Evolutionary conservation across 2,797 vertebrate species (phyloP).

Genomic region (Manis pentadactyla): DNA sequence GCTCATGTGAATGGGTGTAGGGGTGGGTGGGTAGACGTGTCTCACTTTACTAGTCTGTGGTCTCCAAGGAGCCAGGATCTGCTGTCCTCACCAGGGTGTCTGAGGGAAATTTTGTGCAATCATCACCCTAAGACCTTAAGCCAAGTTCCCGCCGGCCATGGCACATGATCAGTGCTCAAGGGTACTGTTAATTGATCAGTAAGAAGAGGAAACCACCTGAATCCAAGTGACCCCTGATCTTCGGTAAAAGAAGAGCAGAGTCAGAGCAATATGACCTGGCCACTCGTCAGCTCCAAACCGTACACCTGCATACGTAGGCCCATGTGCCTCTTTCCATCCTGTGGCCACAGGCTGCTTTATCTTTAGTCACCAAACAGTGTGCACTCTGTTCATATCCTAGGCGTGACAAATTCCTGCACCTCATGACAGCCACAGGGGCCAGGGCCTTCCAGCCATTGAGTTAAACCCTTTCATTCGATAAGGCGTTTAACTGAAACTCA

Average conservation of each 20-base stretch:
- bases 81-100: background rate
- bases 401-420: too few species aligned
- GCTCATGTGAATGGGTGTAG: background rate
- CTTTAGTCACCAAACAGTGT: too few species aligned
- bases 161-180: too few species aligned
- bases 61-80: background rate
- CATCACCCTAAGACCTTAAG: background rate
- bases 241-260: background rate
- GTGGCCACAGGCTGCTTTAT: too few species aligned
- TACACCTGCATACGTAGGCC: accelerated
- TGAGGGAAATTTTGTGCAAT: background rate
- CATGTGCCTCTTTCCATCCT: background rate
- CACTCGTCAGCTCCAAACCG: background rate
- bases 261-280: too few species aligned
- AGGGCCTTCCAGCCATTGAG: too few species aligned
- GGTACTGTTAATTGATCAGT: background rate
- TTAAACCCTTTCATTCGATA: accelerated
- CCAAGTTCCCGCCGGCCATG: background rate
- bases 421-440: background rate
- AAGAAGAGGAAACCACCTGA: background rate
- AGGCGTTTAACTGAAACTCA: too few species aligned
- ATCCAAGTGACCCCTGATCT: background rate
- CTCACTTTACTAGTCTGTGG: background rate
- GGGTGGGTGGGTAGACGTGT: too few species aligned
- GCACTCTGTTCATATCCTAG: too few species aligned